These are phyloP conservation scores for Lissonota sp. DNA, from an alignment of 2,888 invertebrate genomes.

Conservation along the genomic window DNA sequence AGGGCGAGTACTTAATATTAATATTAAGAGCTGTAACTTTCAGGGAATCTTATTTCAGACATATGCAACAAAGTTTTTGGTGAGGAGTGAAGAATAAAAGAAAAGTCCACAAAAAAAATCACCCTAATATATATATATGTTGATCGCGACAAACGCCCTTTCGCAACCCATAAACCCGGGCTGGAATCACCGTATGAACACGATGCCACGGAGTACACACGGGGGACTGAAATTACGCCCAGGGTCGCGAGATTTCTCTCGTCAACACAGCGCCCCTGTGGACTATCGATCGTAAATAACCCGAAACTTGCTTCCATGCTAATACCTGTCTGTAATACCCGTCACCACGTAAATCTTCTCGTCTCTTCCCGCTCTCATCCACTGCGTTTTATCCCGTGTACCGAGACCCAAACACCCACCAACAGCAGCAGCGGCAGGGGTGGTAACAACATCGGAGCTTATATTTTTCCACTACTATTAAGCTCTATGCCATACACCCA, in stretches of 20 bases:
- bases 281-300: slow-evolving; percentile 66
- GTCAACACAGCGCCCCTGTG: slow-evolving; percentile 60
- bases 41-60: too few species aligned
- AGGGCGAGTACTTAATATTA: too few species aligned
- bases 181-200: slow-evolving; percentile 41
- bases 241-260: slow-evolving; percentile 51
- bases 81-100: too few species aligned
- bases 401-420: slow-evolving; percentile 40
- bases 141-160: not conserved
- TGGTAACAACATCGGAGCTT: slow-evolving; percentile 35
- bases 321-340: slow-evolving; percentile 65
- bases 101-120: too few species aligned
- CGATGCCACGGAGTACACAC: slow-evolving; percentile 38
- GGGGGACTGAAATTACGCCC: slow-evolving; percentile 59
- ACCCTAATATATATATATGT: too few species aligned
- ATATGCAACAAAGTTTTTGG: too few species aligned
- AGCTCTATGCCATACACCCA: slow-evolving; percentile 11
- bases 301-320: slow-evolving; percentile 66
- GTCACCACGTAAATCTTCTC: slow-evolving; percentile 65
- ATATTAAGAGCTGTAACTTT: too few species aligned
- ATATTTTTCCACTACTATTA: slow-evolving; percentile 30
- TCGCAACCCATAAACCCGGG: slow-evolving; percentile 54
- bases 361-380: slow-evolving; percentile 46
- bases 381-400: slow-evolving; percentile 57
- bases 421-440: slow-evolving; percentile 10